Evolutionary conservation across 30 jellyfish, hydroid and myxozoan species (phyloP), one percentile per base, ranked within the genome.

Genomic region (Pseudorhiza aurosa): DNA sequence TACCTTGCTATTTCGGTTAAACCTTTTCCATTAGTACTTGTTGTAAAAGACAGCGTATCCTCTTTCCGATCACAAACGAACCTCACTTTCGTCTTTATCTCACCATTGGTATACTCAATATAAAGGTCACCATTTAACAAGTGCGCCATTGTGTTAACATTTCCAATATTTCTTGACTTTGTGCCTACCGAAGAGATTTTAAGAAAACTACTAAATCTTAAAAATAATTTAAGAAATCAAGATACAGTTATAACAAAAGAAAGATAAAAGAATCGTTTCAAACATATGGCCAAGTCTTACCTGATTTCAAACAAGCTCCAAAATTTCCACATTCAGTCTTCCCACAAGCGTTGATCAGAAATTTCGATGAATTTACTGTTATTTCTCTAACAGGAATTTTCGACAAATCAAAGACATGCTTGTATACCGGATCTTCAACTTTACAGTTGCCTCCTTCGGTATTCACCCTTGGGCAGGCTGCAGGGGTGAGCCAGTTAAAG

Each of bases 401-500:
- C 44, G 87, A 63, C 39, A 86, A 67, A 75, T 86, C 87, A 63
- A 40, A 86, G 37, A 67, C 43, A 27, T 86, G 96, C 19, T 68
- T 68, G 51, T 17, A 86, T 25, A 53, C 80, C 1, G 72, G 31
- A 25, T 86, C 91, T 55, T 58, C 85, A 10, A 76, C 96, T 50
- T 68, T 63, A 64, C 96, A 86, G 43, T 46, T 37, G 9, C 49
- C n/a, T 4, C 91, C 91, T 5, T 39, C 63, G 1, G 51, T 9
- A 18, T 58, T 37, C 1, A 32, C 43, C 43, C 67, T 53, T 45
- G 96, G 96, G 72, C 96, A 86, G 4, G 96, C 96, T 12, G 80
- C 60, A 2, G 96, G 96, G 11, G 96, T 86, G 29, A 76, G 77
- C 96, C 96, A 86, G 28, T 86, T 75, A 46, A 86, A 86, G 17